phyloP scores from a whole-genome alignment of 1,140 invertebrate species.

The Druon quercuslanigerum region DNA sequence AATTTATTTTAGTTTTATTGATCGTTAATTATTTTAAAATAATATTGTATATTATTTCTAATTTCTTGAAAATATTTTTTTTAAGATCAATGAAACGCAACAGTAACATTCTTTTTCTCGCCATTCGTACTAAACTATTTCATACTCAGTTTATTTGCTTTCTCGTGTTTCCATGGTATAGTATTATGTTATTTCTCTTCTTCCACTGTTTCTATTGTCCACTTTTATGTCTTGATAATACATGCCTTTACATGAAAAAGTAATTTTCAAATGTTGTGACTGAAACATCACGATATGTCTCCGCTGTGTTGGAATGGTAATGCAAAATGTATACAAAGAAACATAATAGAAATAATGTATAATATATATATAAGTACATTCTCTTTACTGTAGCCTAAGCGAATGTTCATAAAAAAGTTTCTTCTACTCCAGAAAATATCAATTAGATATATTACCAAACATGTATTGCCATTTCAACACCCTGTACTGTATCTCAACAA shows the following conservation, averaged over 20 bases:
- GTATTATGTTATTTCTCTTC: background rate
- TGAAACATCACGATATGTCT: background rate
- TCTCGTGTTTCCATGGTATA: background rate
- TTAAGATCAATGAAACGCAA: background rate
- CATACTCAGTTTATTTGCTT: constrained; percentile 4
- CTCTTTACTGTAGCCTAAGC: no score
- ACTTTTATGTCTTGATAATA: background rate
- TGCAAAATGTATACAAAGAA: background rate
- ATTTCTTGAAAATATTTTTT: background rate
- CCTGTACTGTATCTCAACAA: no score
- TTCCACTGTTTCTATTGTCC: background rate
- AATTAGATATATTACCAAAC: no score
- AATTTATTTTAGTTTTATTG: no score
- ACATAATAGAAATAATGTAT: background rate
- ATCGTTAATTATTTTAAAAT: no score
- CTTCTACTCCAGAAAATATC: no score
- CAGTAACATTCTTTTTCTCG: background rate
- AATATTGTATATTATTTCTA: no score
- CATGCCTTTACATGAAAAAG: background rate
- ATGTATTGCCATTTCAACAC: no score
- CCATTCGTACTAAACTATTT: background rate
- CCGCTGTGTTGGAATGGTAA: background rate
- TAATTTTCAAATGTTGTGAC: constrained; percentile 1
- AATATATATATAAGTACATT: no score
- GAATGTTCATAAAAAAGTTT: no score